Evolutionary conservation across 1,140 invertebrate species (phyloP).

Genomic region (Pseudomyrmex pallidus): DNA sequence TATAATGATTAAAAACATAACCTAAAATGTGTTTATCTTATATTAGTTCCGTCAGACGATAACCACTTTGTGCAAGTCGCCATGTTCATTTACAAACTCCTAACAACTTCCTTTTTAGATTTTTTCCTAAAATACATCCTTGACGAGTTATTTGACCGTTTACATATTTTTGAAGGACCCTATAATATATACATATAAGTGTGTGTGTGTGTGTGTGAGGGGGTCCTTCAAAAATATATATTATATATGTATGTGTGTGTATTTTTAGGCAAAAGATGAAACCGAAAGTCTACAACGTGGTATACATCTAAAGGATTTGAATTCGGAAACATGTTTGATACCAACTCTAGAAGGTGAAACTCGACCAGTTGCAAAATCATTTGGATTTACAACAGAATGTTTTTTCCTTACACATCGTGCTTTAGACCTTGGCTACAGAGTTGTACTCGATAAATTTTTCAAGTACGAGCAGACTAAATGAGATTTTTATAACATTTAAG

Average conservation of each 20-base stretch:
- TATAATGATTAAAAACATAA: too few species aligned
- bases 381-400: constrained; percentile 95
- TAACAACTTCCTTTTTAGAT: too few species aligned
- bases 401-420: constrained; percentile 96
- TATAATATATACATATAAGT: not conserved
- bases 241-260: not conserved
- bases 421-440: constrained; percentile 92
- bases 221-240: too few species aligned
- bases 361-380: constrained; percentile 87
- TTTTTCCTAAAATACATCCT: too few species aligned
- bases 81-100: too few species aligned
- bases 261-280: constrained; percentile 81
- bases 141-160: too few species aligned
- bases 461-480: constrained; percentile 78
- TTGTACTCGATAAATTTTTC: constrained; percentile 91
- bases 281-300: constrained; percentile 83
- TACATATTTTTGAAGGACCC: too few species aligned
- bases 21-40: too few species aligned
- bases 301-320: constrained; percentile 89
- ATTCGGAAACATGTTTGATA: constrained; percentile 92
- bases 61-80: too few species aligned
- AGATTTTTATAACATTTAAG: not conserved
- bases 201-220: constrained; percentile 21
- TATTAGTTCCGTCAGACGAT: too few species aligned
- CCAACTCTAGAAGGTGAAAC: constrained; percentile 87